These are phyloP conservation scores for Ceriagrion tenellum DNA, from an alignment of 2,888 invertebrate species.

Conservation along the genomic window DNA sequence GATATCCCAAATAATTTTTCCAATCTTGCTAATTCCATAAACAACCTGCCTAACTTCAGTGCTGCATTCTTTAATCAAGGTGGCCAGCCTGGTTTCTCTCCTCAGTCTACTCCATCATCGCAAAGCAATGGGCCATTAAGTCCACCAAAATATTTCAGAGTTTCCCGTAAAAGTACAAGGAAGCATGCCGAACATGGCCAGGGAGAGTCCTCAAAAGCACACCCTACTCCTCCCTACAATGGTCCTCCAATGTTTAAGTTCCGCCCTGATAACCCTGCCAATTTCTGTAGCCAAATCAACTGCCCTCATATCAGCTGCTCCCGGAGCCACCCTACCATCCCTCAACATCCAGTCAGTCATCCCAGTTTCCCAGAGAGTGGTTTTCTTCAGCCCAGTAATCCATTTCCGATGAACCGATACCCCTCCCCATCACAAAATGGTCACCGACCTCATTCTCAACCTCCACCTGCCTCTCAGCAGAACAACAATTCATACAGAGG, in stretches of 20 bases:
- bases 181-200: background rate
- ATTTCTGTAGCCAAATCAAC: background rate
- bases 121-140: background rate
- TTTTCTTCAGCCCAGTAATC: background rate
- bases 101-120: background rate
- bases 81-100: background rate
- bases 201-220: background rate
- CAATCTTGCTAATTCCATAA: background rate
- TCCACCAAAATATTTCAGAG: background rate
- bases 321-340: background rate
- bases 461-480: background rate
- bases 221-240: background rate
- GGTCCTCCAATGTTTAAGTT: background rate
- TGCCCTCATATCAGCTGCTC: background rate
- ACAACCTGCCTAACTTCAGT: background rate
- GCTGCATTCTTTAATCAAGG: background rate
- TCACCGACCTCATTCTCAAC: background rate
- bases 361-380: background rate
- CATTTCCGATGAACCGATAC: background rate
- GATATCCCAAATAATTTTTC: background rate
- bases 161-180: background rate
- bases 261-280: background rate
- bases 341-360: background rate
- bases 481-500: background rate
- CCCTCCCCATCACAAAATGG: background rate